phyloP scores from a whole-genome alignment of 2,113 vertebrate species.

The Aramus guarauna region DNA sequence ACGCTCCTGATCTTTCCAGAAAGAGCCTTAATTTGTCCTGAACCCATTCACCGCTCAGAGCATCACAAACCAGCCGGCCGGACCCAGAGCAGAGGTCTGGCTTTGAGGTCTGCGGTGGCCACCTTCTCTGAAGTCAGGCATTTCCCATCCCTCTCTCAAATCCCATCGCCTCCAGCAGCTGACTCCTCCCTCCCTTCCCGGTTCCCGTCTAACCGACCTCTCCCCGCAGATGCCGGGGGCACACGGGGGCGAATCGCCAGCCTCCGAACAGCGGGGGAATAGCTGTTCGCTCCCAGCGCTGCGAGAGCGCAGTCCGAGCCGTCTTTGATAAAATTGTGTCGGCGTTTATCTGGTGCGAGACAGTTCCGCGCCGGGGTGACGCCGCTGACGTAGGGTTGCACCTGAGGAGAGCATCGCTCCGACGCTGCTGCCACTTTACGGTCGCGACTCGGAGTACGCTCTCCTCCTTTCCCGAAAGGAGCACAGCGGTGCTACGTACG shows the following conservation, averaged over 20 bases:
- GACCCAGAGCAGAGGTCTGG: neutral
- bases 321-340: neutral
- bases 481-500: rapidly evolving
- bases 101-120: neutral
- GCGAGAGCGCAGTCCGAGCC: rapidly evolving
- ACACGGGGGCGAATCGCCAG: neutral
- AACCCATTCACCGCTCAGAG: neutral
- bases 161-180: neutral
- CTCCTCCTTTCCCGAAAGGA: too few relatives aligned
- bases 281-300: neutral
- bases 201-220: neutral
- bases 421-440: rapidly evolving
- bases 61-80: neutral
- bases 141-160: rapidly evolving
- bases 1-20: neutral
- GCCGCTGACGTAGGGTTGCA: rapidly evolving
- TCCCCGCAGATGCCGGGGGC: neutral
- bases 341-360: neutral
- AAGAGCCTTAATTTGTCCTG: neutral
- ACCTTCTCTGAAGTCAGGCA: neutral
- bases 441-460: neutral
- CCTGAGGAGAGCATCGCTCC: neutral
- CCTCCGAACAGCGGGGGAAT: rapidly evolving
- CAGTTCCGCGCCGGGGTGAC: neutral
- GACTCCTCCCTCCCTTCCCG: rapidly evolving